Conservation (phyloP, 2,888 invertebrate species). For the Plemyria rubiginata region DNA sequence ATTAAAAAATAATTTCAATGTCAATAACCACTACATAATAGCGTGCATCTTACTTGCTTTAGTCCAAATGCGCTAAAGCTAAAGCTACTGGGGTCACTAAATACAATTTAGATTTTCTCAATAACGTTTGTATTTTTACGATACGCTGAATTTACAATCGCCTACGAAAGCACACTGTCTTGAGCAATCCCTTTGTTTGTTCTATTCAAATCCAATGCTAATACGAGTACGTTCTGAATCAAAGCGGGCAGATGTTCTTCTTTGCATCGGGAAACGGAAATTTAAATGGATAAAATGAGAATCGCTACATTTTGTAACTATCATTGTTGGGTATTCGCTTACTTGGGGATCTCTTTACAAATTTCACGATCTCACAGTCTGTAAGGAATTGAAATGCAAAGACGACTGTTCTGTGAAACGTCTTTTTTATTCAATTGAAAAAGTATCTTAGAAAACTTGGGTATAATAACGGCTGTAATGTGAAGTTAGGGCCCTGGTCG, state of each 20-base stretch:
- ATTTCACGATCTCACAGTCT: slow-evolving; percentile 32
- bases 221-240: slow-evolving; percentile 79
- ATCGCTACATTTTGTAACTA: slow-evolving; percentile 58
- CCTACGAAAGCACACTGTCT: slow-evolving; percentile 82
- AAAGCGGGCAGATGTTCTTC: slow-evolving; percentile 78
- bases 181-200: slow-evolving; percentile 83
- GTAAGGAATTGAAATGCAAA: slow-evolving; percentile 29
- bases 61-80: neutral
- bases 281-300: slow-evolving; percentile 67
- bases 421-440: slow-evolving; percentile 26
- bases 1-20: too few relatives aligned
- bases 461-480: slow-evolving; percentile 47
- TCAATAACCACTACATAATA: too few relatives aligned
- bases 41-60: neutral
- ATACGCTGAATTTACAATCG: slow-evolving; percentile 82
- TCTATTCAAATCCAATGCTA: slow-evolving; percentile 84
- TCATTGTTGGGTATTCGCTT: slow-evolving; percentile 40
- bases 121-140: slow-evolving; percentile 67
- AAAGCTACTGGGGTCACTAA: slow-evolving; percentile 50
- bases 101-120: slow-evolving; percentile 21
- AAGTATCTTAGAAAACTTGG: slow-evolving; percentile 19
- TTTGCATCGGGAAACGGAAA: slow-evolving; percentile 73
- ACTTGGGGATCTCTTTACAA: slow-evolving; percentile 36
- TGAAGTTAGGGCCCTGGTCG: slow-evolving; percentile 57
- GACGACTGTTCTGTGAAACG: slow-evolving; percentile 18